Conservation (phyloP, 1,140 invertebrate genomes). For the Caenorhabditis inopinata region DNA sequence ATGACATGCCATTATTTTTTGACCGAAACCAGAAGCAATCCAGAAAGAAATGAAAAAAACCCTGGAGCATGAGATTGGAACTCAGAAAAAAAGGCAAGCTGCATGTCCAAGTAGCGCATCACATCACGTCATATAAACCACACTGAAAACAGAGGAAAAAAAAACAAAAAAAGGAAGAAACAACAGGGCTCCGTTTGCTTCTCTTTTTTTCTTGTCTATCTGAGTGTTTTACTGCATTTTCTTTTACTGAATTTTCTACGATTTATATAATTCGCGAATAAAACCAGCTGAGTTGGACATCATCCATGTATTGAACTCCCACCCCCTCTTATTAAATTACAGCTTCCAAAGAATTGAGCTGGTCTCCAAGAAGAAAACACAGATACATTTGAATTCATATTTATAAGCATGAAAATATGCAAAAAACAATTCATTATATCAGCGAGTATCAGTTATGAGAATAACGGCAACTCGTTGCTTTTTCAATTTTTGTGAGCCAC, state of each 20-base stretch:
- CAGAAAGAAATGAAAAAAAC: not conserved
- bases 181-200: constrained; percentile 6
- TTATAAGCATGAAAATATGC: too few relatives aligned
- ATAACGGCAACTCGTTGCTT: not conserved
- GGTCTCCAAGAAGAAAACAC: too few relatives aligned
- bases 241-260: not conserved
- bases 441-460: not conserved
- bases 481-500: too few relatives aligned
- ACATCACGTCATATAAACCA: constrained; percentile 31
- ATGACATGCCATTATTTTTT: not conserved
- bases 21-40: too few relatives aligned
- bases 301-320: too few relatives aligned
- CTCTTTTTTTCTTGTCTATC: not conserved
- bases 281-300: too few relatives aligned
- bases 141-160: constrained; percentile 32
- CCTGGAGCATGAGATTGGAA: not conserved
- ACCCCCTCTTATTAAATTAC: too few relatives aligned
- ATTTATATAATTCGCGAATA: constrained; percentile 9
- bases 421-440: not conserved
- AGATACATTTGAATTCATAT: too few relatives aligned
- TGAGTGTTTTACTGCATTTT: not conserved
- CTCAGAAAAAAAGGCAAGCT: not conserved
- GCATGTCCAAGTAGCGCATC: not conserved
- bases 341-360: too few relatives aligned
- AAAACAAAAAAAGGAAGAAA: not conserved